Conservation (phyloP, 2,888 invertebrate genomes). For the Geotrupes spiniger region DNA sequence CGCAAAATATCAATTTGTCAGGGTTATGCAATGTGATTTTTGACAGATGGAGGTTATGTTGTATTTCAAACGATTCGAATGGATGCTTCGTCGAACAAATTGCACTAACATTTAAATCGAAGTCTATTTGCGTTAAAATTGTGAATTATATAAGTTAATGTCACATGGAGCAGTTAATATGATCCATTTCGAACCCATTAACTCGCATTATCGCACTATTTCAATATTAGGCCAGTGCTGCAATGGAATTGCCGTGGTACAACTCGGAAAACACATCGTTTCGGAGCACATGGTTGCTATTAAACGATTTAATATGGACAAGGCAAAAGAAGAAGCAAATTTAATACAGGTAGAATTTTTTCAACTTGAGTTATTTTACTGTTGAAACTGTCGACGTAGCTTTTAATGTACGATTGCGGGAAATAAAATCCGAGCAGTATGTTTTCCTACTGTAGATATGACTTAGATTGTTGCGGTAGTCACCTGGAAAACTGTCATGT, state of each 20-base stretch:
- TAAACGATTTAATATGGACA: constrained; percentile 75
- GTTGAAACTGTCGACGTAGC: not conserved
- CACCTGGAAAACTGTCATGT: too few species aligned
- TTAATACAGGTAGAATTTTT: constrained; percentile 53
- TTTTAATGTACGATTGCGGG: constrained; percentile 9
- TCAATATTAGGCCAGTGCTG: constrained; percentile 68
- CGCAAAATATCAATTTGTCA: too few species aligned
- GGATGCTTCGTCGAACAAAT: too few species aligned
- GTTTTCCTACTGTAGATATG: too few species aligned
- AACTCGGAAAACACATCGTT: constrained; percentile 66
- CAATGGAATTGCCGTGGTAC: constrained; percentile 67
- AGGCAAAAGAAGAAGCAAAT: constrained; percentile 59
- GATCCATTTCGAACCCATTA: constrained; percentile 53
- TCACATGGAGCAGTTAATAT: constrained; percentile 23
- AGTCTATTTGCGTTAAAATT: too few species aligned
- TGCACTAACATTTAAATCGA: too few species aligned
- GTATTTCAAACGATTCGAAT: too few species aligned
- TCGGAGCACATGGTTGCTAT: constrained; percentile 67
- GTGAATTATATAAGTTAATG: too few species aligned
- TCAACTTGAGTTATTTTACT: not conserved
- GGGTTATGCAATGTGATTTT: too few species aligned
- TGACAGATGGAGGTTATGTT: too few species aligned
- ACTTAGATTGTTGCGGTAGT: too few species aligned
- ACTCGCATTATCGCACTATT: constrained; percentile 65
- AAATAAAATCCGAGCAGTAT: too few species aligned